Percentiles rank a stretch among this genome's conserved stretches.
phyloP scores from a whole-genome alignment of 2,113 vertebrate species.

The Grus americana region DNA sequence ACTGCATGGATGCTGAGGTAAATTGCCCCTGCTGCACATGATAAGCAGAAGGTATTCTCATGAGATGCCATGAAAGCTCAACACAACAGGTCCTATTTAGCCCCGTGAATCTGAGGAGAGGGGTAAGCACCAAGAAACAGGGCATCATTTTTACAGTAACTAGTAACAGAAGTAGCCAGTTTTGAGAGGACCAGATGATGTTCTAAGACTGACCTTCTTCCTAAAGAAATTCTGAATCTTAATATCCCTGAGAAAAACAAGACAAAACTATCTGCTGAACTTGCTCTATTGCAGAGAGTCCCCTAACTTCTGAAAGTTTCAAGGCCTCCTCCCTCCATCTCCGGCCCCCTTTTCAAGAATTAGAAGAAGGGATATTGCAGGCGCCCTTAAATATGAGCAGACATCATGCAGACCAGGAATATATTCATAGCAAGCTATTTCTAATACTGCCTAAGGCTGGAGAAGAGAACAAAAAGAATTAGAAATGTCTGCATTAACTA shows the following conservation, averaged over 20 bases:
- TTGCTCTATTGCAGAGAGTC: background rate
- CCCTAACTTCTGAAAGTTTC: background rate
- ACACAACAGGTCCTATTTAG: background rate
- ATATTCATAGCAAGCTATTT: slow-evolving; percentile 51
- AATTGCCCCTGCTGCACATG: background rate
- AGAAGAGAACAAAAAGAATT: slow-evolving; percentile 58
- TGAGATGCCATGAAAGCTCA: background rate
- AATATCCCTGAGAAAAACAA: background rate
- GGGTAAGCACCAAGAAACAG: background rate
- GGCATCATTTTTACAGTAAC: background rate
- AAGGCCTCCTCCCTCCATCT: background rate
- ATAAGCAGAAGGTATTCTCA: background rate
- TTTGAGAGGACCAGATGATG: background rate
- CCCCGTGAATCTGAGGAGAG: background rate
- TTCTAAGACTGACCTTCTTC: background rate
- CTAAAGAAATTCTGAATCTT: background rate
- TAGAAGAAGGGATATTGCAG: background rate
- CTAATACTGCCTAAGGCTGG: slow-evolving; percentile 49
- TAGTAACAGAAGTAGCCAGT: background rate
- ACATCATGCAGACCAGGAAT: slow-evolving; percentile 15
- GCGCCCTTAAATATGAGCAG: slow-evolving; percentile 37
- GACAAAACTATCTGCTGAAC: background rate
- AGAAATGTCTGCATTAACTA: slow-evolving; percentile 48
- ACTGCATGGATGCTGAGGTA: background rate
- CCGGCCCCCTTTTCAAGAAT: background rate